A percentile compares a stretch with the other conserved stretches of the same genome.
These are phyloP conservation scores for Oncorhynchus keta DNA, from an alignment of 2,113 vertebrate genomes.

Conservation along the genomic window DNA sequence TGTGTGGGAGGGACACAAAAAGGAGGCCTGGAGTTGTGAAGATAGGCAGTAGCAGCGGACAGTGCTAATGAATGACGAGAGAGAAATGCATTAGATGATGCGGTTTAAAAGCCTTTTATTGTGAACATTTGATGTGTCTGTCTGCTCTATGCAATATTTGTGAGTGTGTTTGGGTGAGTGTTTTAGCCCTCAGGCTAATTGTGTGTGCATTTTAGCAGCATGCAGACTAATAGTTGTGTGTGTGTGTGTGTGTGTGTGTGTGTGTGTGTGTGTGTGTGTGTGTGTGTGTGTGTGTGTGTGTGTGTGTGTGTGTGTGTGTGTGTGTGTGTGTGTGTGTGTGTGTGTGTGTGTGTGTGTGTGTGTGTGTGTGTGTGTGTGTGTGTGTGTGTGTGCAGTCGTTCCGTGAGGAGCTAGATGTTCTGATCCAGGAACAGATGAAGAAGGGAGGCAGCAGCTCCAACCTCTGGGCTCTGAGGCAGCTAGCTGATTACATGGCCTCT, in stretches of 20 bases:
- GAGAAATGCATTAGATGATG: background rate
- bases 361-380: conserved; percentile 20
- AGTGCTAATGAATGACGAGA: background rate
- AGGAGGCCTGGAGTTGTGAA: conserved; percentile 4
- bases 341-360: conserved; percentile 2
- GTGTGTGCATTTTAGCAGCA: background rate
- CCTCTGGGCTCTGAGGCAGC: conserved; percentile 93
- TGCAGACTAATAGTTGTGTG: background rate
- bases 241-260: conserved; percentile 15
- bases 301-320: conserved; percentile 24
- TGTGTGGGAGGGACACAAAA: conserved; percentile 23
- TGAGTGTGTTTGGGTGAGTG: background rate
- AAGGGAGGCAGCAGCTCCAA: conserved; percentile 95
- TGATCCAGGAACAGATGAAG: conserved; percentile 99
- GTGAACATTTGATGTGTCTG: background rate
- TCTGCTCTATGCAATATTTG: background rate
- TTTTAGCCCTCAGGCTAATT: no score
- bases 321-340: conserved; percentile 13
- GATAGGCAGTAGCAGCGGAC: background rate
- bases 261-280: conserved; percentile 14
- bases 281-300: conserved; percentile 15
- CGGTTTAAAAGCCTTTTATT: background rate
- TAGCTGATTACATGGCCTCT: conserved; percentile 94
- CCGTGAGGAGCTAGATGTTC: conserved; percentile 93
- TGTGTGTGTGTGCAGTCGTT: conserved; percentile 81